phyloP scores from a whole-genome alignment of 2,888 invertebrate species.

The Drosophila macrospina region DNA sequence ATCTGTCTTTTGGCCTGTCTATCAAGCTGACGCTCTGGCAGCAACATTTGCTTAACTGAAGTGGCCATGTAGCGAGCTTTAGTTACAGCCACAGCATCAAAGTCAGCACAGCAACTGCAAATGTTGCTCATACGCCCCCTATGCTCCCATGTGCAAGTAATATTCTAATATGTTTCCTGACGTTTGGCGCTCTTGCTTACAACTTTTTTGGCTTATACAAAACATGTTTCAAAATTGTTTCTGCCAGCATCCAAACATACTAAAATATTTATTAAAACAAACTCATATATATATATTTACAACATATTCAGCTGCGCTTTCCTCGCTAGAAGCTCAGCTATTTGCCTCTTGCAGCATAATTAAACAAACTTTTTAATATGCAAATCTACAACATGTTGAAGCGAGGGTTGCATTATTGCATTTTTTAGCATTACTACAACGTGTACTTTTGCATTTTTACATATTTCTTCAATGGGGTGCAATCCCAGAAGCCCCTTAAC shows the following conservation, averaged over 20 bases:
- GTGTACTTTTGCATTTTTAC: background rate
- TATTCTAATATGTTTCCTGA: slow-evolving; percentile 71
- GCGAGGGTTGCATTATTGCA: slow-evolving; percentile 34
- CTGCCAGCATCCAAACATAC: slow-evolving; percentile 24
- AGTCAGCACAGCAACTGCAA: slow-evolving; percentile 4
- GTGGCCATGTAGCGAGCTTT: slow-evolving; percentile 23
- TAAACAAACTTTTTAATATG: slow-evolving; percentile 60
- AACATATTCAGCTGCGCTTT: slow-evolving; percentile 7
- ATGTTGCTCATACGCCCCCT: slow-evolving; percentile 51
- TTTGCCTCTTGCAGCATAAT: slow-evolving; percentile 45
- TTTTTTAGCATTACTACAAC: slow-evolving; percentile 12
- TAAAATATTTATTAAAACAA: slow-evolving; percentile 77
- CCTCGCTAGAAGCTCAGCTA: background rate
- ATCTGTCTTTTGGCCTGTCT: slow-evolving; percentile 37
- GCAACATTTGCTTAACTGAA: slow-evolving; percentile 59
- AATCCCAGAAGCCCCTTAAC: slow-evolving; percentile 4
- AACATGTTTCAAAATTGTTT: slow-evolving; percentile 73
- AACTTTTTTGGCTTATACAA: slow-evolving; percentile 62
- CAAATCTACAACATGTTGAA: slow-evolving; percentile 8
- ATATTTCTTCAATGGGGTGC: background rate
- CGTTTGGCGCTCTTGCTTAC: slow-evolving; percentile 61
- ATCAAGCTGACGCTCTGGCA: slow-evolving; percentile 61
- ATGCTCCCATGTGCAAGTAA: slow-evolving; percentile 17
- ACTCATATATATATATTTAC: slow-evolving; percentile 3
- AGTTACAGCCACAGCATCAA: background rate